Base-by-base conservation (phyloP, 2,888 invertebrate genomes). In the Tethea ocularis region DNA sequence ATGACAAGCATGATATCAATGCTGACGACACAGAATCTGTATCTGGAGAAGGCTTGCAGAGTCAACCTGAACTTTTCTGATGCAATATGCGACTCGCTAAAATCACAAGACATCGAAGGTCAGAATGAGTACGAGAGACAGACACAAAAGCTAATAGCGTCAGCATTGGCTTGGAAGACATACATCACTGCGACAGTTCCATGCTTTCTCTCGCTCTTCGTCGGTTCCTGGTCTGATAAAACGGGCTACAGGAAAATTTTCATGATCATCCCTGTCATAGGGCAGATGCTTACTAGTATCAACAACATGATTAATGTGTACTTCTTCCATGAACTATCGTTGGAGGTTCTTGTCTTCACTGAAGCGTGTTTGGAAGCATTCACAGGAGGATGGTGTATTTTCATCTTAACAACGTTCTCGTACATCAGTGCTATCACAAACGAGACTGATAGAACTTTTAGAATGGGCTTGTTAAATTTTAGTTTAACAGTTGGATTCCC, bases 401-500 rank as follows among this genome's bases (percentile, higher is more conserved):
- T 95, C 94, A 94, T 97, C 68, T 94, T 97, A 94, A 95, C 96
- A 0, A 95, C 96, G 57, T 97, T 97, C 90, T 96, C 97, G 72
- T 98, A 97, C 78, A 95, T 98, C 51, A 96, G 96, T 52, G 96
- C 97, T 69, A 95, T 97, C 5, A 97, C 97, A 1, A 95, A 95
- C 0, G 94, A 95, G 51, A 95, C 96, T 75, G 95, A 95, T 51
- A 94, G 98, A 64, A 98, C 98, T 0, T 93, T 96, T 53, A 92
- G 98, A 58, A 96, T 98, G 76, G 97, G 97, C 2, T 95, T 98
- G 23, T 94, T 97, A 24, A 98, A 97, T 83, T 95, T 98, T 13
- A 96, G 97, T 86, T 94, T 97, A 63, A 97, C 97, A 8, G 93
- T 97, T 23, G 97, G 97, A 0, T 96, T 97, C 57, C 97, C 98